Evolutionary conservation across 2,113 vertebrate species (phyloP).

Genomic region (Planiliza haematocheilus): DNA sequence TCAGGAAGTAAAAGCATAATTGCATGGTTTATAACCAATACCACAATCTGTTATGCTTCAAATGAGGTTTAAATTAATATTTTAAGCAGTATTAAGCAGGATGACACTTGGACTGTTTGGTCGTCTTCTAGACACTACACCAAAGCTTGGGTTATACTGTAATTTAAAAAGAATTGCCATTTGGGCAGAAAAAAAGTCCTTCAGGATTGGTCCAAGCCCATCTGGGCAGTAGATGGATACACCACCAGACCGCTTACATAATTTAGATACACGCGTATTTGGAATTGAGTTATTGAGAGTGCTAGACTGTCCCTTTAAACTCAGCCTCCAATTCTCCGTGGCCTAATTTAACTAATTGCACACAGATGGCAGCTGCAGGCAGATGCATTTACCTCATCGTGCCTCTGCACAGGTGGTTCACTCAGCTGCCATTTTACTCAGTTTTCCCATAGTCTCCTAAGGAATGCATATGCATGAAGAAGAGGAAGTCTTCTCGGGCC

Average conservation of each 20-base stretch:
- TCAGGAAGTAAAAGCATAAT: no score
- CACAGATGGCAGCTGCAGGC: slow-evolving; percentile 73
- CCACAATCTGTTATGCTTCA: background rate
- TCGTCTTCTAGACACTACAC: no score
- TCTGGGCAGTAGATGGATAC: background rate
- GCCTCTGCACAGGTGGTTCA: slow-evolving; percentile 68
- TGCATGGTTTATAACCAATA: no score
- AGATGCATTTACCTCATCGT: slow-evolving; percentile 59
- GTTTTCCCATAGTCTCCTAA: slow-evolving; percentile 40
- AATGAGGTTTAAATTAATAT: background rate
- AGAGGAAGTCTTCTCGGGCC: slow-evolving; percentile 13
- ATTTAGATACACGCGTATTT: slow-evolving; percentile 1
- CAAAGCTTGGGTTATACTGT: no score
- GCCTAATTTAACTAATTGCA: slow-evolving; percentile 71
- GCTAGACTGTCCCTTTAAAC: slow-evolving; percentile 30
- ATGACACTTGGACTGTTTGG: no score
- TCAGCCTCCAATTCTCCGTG: slow-evolving; percentile 53
- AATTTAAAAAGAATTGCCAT: background rate
- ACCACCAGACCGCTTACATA: background rate
- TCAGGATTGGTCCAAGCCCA: background rate
- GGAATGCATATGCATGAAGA: slow-evolving; percentile 44
- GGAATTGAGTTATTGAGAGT: slow-evolving; percentile 24
- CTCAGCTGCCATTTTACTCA: slow-evolving; percentile 60
- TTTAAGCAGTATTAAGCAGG: no score
- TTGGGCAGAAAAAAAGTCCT: background rate